Evolutionary conservation across 2,797 vertebrate genomes (phyloP).

Genomic region (Oreonectes daqikongensis): DNA sequence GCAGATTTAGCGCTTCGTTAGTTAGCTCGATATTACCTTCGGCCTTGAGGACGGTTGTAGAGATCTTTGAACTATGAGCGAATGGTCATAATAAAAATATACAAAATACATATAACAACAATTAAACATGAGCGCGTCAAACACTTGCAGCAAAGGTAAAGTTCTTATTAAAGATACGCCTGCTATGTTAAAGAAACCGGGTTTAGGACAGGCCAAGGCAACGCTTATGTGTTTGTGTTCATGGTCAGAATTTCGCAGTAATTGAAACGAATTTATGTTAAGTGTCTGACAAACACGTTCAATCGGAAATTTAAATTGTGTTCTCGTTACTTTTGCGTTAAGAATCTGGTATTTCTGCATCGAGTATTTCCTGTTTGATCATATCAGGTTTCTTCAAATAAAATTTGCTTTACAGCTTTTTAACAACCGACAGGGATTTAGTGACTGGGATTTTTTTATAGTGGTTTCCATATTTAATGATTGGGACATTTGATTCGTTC

Average conservation of each 20-base stretch:
- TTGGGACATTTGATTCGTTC: background rate
- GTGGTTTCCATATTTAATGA: background rate
- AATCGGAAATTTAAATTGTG: too few species aligned
- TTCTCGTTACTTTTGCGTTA: background rate
- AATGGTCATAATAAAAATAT: background rate
- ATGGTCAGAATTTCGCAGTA: background rate
- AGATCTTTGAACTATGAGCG: constrained; percentile 25
- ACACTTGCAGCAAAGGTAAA: constrained; percentile 40
- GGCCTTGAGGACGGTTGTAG: constrained; percentile 25
- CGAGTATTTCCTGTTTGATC: background rate
- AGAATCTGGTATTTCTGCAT: background rate
- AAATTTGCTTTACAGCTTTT: background rate
- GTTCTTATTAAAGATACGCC: background rate
- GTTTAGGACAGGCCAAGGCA: background rate
- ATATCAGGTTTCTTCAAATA: constrained; percentile 2
- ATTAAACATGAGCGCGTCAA: constrained; percentile 29
- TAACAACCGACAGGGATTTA: background rate
- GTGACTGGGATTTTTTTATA: background rate
- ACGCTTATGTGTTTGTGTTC: background rate
- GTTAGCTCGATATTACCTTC: background rate
- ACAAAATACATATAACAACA: background rate
- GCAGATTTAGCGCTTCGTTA: background rate
- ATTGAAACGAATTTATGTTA: background rate
- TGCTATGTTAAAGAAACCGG: background rate
- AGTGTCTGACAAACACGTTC: too few species aligned